Percentiles rank a stretch among this genome's conserved stretches.
These are phyloP conservation scores for Hermodice carunculata DNA, from an alignment of 2,888 invertebrate species.

Conservation along the genomic window DNA sequence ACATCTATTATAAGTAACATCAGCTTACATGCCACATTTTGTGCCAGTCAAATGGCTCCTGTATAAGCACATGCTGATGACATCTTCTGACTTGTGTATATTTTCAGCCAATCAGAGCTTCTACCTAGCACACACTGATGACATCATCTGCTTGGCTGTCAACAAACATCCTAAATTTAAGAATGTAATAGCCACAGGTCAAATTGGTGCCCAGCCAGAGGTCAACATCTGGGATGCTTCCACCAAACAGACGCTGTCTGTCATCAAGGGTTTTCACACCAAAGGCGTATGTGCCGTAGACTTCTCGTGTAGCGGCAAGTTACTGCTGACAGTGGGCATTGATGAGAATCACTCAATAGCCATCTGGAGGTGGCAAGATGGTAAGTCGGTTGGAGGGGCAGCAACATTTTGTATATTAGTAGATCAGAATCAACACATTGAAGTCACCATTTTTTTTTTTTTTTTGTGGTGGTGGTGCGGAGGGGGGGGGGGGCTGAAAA, in stretches of 20 bases:
- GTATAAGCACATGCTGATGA: not conserved
- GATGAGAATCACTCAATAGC: constrained; percentile 63
- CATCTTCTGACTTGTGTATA: not conserved
- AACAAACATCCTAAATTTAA: constrained; percentile 68
- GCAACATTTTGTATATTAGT: too few relatives aligned
- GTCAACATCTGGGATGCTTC: constrained; percentile 67
- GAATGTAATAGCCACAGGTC: constrained; percentile 67
- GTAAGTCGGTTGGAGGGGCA: constrained; percentile 48
- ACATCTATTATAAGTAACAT: too few relatives aligned
- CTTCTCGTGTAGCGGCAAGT: constrained; percentile 69
- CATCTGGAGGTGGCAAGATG: constrained; percentile 70
- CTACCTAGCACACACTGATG: constrained; percentile 69
- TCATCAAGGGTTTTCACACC: constrained; percentile 48
- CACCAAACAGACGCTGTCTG: constrained; percentile 64
- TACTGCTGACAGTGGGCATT: constrained; percentile 65
- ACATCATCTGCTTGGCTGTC: constrained; percentile 68
- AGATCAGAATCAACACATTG: too few relatives aligned
- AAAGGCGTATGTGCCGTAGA: constrained; percentile 67
- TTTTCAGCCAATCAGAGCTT: constrained; percentile 65
- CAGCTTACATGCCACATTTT: too few relatives aligned
- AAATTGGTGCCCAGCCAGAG: constrained; percentile 66
- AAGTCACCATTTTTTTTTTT: too few relatives aligned
- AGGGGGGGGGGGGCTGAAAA: too few relatives aligned
- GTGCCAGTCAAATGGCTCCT: too few relatives aligned
- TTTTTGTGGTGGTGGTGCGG: too few relatives aligned